Evolutionary conservation across 2,113 vertebrate genomes (phyloP).

Genomic region (Aptenodytes patagonicus): DNA sequence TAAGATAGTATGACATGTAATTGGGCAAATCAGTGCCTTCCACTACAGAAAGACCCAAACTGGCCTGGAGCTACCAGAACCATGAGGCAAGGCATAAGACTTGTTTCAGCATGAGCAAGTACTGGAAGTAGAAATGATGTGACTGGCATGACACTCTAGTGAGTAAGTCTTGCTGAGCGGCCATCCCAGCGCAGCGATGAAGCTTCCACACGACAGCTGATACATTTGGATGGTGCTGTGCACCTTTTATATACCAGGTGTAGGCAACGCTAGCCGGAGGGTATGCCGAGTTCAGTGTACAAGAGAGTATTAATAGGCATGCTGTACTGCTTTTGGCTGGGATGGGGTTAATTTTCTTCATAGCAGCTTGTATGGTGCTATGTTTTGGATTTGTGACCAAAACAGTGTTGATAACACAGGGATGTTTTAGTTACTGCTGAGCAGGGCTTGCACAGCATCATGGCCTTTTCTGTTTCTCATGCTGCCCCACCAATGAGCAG

Average conservation of each 20-base stretch:
- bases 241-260: background rate
- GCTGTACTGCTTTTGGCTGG: background rate
- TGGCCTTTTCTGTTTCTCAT: background rate
- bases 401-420: background rate
- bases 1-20: background rate
- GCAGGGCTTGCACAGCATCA: background rate
- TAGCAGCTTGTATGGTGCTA: background rate
- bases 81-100: background rate
- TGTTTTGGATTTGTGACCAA: background rate
- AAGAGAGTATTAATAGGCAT: background rate
- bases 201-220: background rate
- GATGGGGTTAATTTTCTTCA: background rate
- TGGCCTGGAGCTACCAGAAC: background rate
- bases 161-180: background rate
- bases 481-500: accelerated
- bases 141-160: background rate
- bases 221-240: background rate
- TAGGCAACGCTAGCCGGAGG: background rate
- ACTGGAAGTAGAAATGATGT: background rate
- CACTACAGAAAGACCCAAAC: background rate
- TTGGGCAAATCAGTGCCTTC: background rate
- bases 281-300: background rate
- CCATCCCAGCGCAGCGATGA: background rate
- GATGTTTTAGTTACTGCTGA: background rate
- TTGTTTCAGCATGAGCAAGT: background rate